Evolutionary conservation across 1,140 invertebrate species (phyloP), one percentile per base, ranked within the genome.

Genomic region (Helicorthomorpha holstii): DNA sequence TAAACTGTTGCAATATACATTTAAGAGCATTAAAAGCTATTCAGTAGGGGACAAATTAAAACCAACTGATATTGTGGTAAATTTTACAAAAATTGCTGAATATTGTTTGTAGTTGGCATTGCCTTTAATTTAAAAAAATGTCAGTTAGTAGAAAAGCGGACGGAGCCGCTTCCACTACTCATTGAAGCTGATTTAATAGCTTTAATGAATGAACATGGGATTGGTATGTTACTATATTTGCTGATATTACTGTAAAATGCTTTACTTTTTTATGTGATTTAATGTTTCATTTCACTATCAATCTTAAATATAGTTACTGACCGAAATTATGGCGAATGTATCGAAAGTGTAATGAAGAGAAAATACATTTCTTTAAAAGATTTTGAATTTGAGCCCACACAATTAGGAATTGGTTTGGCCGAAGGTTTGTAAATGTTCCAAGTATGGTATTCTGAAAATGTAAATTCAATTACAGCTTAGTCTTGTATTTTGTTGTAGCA

Each of bases 171-270:
- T 0, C 79, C 81, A 51, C 71, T 97, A 10, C 67, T 98, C 27
- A 96, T 91, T 0, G 94, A 98, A 78, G 91, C 95, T 12, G 95
- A 99, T 72, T 74, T 99, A 2, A 99, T 99, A 63, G 79, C 88
- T 7, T 70, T 99, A 0, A 99, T 99, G 96, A 96, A 99, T 64
- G 98, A 98, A 73, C 89, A 98, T 72, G 95, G 95, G 7, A 98
- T 98, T 58, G 93, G 92, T 69, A 61, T 53, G 47, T 34, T 34
- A 16, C 7, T 16, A 3, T 27, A 3, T 26, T 27, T 43, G n/a
- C 3, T 27, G 27, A 27, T 22, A 10, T 25, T 25, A 41, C 12
- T 41, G 38, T 41, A 29, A 0, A 46, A 14, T 16, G 43, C 41
- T 25, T 27, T 19, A 7, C 10, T 54, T 16, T 42, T 50, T 19